Evolutionary conservation across 2,113 vertebrate genomes (phyloP), one percentile per base, ranked within the genome.

Genomic region (Dryoscopus gambensis): DNA sequence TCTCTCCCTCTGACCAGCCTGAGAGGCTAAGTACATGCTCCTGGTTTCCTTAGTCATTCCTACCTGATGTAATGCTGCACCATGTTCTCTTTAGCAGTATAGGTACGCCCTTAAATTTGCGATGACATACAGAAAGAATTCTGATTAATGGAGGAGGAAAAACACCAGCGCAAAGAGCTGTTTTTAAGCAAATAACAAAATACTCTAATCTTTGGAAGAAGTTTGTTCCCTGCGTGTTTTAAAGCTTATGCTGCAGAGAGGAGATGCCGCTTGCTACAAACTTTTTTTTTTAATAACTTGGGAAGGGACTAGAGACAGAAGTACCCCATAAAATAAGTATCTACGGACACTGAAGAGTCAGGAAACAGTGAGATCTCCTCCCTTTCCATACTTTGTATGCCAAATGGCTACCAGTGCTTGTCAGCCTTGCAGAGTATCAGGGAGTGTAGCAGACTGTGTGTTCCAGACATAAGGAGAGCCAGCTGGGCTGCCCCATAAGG

Each of bases 401-500:
- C 91, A 90, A 65, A 91, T 47, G 39, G 84, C 60, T 82, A 78
- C 56, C 37, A n/a, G 77, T 50, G 81, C 74, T 82, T 93, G 65
- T 68, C 84, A 97, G 73, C 31, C 63, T 76, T 73, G 50, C 31
- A 14, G 53, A 52, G 37, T 25, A 64, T n/a, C 77, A 78, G 69
- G 39, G 60, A 28, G 37, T 37, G 56, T 22, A 87, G 87, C 93
- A 96, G 84, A 44, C 89, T 91, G 73, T 10, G 15, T 69, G 62
- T 25, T 64, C 64, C 81, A 91, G 57, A 52, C 89, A 91, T 63
- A 92, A 52, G 89, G 74, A 85, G 37, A 82, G 50, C 70, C 93
- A 96, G 89, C 84, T 95, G 93, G 84, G 77, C 69, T 84, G 57
- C 40, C 91, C 87, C 81, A 77, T 68, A 81, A 92, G 91, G 80